Base-by-base conservation (phyloP, 2,113 vertebrate species). In the Barbus barbus region DNA sequence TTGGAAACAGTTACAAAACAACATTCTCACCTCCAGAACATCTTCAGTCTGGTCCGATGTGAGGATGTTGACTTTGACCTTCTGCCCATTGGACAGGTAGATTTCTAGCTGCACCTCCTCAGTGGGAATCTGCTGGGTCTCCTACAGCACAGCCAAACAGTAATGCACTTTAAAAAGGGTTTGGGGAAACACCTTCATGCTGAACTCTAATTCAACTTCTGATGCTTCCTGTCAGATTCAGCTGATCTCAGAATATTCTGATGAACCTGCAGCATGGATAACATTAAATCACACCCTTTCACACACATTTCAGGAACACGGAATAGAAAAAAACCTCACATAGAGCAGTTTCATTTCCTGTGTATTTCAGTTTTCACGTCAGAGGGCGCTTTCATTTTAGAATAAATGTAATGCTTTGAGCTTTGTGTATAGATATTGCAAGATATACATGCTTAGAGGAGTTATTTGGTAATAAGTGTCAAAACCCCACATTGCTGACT, bases 11-110 rank as follows among this genome's bases (percentile, higher is more conserved):
- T 0, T 31, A 1, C 4, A 33, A 81, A 90, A 90, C 38, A 71
- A 12, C 24, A 8, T 20, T 48, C 82, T 92, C 86, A 98, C 98
- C 95, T 99, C 97, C 3, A 99, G 94, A 65, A 99, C 97, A 13
- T 99, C 97, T 86, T 99, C 97, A 0, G 98, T 99, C 93, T 99
- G 97, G 92, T 99, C 97, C 0, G 98, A 99, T 26, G 97, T 98
- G 56, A 98, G 92, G 82, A 99, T 96, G 87, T 91, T 95, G 92
- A 98, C 95, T 48, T 95, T 95, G 73, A 98, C 95, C 90, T 95
- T 98, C 93, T 99, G 98, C 51, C 98, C 97, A 0, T 96, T 99
- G 81, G 96, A 97, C 51, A 99, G 96, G 83, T 96, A 93, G 87
- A 99, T 95, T 61, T 98, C 97, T 83, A 99, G 94, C 85, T 95